These are phyloP conservation scores for Rhagonycha lutea DNA, from an alignment of 2,888 invertebrate species.

Conservation along the genomic window DNA sequence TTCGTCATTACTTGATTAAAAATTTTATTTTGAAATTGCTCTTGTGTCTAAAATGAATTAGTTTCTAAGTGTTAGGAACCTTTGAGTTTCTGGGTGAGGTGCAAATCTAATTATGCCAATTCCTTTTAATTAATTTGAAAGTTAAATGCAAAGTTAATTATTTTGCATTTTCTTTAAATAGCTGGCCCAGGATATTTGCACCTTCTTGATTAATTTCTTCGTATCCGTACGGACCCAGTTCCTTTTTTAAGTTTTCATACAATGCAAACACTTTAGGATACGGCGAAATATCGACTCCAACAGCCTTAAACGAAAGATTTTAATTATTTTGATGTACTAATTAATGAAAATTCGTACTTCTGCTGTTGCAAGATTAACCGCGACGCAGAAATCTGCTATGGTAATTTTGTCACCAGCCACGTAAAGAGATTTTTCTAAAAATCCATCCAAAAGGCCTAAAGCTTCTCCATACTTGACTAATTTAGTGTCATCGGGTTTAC, in stretches of 20 bases:
- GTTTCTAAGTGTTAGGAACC: not conserved
- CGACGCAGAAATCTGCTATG: conserved; percentile 70
- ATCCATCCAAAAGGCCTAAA: conserved; percentile 61
- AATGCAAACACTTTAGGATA: conserved; percentile 65
- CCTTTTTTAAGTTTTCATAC: conserved; percentile 68
- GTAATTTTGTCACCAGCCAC: conserved; percentile 71
- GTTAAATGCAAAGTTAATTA: not conserved
- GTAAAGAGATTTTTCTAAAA: conserved; percentile 64
- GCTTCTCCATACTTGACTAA: conserved; percentile 62
- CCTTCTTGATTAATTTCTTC: conserved; percentile 67
- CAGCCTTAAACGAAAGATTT: conserved; percentile 53
- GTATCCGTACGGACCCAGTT: conserved; percentile 69
- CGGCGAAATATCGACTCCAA: conserved; percentile 60
- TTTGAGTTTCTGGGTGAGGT: not conserved
- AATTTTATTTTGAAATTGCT: not conserved
- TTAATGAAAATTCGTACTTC: conserved; percentile 54
- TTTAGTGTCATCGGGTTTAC: conserved; percentile 36
- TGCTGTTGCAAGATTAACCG: conserved; percentile 63
- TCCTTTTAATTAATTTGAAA: not conserved
- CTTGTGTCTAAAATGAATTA: not conserved
- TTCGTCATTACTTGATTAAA: not conserved
- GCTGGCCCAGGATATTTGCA: conserved; percentile 60
- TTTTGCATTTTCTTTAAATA: conserved; percentile 52
- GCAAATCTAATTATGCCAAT: not conserved
- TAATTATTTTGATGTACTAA: not conserved